Conservation (phyloP, 2,888 invertebrate species). For the Euzophera pinguis region DNA sequence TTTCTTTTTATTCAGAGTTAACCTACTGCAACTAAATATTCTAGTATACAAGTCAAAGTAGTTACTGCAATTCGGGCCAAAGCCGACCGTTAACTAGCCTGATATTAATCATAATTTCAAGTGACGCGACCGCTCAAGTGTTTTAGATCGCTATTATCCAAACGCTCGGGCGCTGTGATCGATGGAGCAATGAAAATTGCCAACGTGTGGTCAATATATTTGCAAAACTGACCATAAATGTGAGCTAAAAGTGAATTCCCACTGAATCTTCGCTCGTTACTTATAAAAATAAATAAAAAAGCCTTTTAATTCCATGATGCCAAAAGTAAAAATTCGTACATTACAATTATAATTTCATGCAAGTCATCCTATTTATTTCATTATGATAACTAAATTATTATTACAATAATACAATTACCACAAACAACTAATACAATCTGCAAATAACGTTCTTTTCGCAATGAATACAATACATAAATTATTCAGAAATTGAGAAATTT, state of each 20-base stretch:
- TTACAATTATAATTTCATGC: no score
- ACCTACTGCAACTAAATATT: not conserved
- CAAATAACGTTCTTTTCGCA: no score
- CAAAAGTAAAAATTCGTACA: no score
- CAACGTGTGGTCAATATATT: slow-evolving; percentile 35
- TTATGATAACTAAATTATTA: no score
- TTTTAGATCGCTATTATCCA: slow-evolving; percentile 70
- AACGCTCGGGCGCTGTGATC: slow-evolving; percentile 35
- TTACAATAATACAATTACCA: no score
- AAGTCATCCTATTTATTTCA: no score
- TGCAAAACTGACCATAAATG: slow-evolving; percentile 26
- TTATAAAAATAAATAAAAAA: no score
- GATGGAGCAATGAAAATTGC: slow-evolving; percentile 45
- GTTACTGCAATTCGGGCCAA: slow-evolving; percentile 26
- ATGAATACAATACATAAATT: no score
- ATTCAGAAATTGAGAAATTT: no score
- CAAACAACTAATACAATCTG: no score
- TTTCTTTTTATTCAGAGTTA: not conserved
- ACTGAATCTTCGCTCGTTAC: not conserved
- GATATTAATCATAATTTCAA: slow-evolving; percentile 76
- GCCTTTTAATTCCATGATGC: no score
- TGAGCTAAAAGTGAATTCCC: not conserved
- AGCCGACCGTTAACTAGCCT: slow-evolving; percentile 51
- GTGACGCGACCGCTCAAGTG: slow-evolving; percentile 67
- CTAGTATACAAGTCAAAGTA: slow-evolving; percentile 3